Base-by-base conservation (phyloP, 2,888 invertebrate species). In the Conops quadrifasciatus region DNA sequence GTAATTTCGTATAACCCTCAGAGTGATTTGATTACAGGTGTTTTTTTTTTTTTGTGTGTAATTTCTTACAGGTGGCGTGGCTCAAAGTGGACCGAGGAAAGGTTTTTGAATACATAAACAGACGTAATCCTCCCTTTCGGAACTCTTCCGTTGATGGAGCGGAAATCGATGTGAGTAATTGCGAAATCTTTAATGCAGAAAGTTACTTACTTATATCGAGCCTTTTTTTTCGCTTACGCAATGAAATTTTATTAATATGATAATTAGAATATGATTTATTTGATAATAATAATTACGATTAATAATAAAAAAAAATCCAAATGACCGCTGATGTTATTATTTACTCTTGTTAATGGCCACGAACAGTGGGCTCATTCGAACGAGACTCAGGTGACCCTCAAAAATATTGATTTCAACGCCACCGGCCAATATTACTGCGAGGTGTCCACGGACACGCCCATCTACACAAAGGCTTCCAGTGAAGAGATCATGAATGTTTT, bases 341-440 rank as follows among this genome's bases (percentile, higher is more conserved):
- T n/a, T n/a, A n/a, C n/a, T n/a, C n/a, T n/a, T n/a, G n/a, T n/a
- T n/a, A n/a, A n/a, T n/a, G n/a, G n/a, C n/a, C n/a, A n/a, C n/a
- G 49, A n/a, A 73, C 73, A 85, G 85, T 85, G 84, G 81, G 80
- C 81, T 51, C 79, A 82, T 72, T 85, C 85, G 3, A 84, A 84
- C 71, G 82, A 83, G 72, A 80, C 82, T 21, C 84, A 84, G 77
- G 84, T 84, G 71, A 84, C 90, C 75, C 86, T 94, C 78, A 91
- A 91, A 79, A 89, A 90, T 83, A 88, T 94, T 81, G 92, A 93
- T 83, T 94, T 93, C 86, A 88, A 91, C 70, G 92, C 94, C 59
- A 90, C 92, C 16, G 94, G 94, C 30, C 88, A 89, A 68, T 95
- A 94, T 86, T 91, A 90, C 72, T 95, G 95, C 83, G 92, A 93